Conservation (phyloP, 2,797 vertebrate species). For the Artibeus lituratus region DNA sequence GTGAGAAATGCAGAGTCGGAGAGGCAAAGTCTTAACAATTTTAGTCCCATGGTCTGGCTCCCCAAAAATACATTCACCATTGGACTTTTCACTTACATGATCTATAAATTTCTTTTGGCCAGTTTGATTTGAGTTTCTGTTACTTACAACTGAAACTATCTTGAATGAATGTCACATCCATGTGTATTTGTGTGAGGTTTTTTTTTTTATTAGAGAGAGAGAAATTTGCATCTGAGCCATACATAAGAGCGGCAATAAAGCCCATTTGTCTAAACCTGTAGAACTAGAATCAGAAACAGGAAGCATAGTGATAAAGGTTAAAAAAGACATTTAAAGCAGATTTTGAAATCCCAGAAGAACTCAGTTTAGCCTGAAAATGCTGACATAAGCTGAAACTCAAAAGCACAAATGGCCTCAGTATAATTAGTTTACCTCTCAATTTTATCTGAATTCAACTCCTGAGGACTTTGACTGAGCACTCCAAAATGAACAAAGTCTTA, state of each 20-base stretch:
- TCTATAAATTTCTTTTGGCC: background rate
- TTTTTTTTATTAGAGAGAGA: background rate
- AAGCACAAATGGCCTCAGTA: slow-evolving; percentile 49
- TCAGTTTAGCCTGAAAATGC: slow-evolving; percentile 61
- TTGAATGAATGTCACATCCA: background rate
- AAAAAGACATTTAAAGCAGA: slow-evolving; percentile 54
- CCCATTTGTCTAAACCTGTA: slow-evolving; percentile 31
- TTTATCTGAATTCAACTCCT: slow-evolving; percentile 72
- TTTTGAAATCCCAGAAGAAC: slow-evolving; percentile 48
- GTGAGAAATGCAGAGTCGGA: background rate
- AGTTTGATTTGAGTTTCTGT: background rate
- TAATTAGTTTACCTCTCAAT: slow-evolving; percentile 78
- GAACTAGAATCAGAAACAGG: slow-evolving; percentile 4
- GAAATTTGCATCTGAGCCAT: background rate
- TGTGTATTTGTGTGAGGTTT: background rate
- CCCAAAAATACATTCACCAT: background rate
- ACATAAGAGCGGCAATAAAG: background rate
- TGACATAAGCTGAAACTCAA: slow-evolving; percentile 58
- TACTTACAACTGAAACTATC: background rate
- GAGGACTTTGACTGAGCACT: slow-evolving; percentile 64
- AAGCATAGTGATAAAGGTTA: slow-evolving; percentile 36
- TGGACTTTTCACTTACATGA: background rate
- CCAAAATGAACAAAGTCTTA: slow-evolving; percentile 68
- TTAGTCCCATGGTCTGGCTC: background rate
- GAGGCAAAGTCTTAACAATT: background rate